Evolutionary conservation across 2,888 invertebrate species (phyloP).

Genomic region (Drosophila ezoana): DNA sequence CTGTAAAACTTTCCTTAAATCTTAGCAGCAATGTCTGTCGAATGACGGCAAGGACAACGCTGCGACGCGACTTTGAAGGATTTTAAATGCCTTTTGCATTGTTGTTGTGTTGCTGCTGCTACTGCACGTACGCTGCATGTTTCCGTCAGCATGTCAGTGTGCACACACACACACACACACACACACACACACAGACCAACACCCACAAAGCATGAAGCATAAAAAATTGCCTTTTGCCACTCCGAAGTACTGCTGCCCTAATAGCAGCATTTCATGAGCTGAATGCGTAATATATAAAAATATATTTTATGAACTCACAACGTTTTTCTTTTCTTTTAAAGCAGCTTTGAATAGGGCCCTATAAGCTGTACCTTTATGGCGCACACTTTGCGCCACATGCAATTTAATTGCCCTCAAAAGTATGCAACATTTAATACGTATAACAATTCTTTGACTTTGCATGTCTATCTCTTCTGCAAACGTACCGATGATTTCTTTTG

Average conservation of each 20-base stretch:
- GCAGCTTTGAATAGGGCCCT: neutral
- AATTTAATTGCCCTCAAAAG: conserved; percentile 22
- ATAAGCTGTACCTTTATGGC: conserved; percentile 8
- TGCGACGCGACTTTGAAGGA: conserved; percentile 68
- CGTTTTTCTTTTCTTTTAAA: neutral
- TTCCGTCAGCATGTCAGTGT: conserved; percentile 76
- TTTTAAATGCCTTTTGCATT: conserved; percentile 60
- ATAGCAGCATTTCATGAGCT: conserved; percentile 27
- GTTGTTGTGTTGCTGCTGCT: conserved; percentile 33
- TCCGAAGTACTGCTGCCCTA: conserved; percentile 29
- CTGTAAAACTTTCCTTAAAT: conserved; percentile 78
- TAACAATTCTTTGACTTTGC: neutral
- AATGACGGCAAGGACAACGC: conserved; percentile 57
- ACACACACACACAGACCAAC: conserved; percentile 1
- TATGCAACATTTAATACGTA: conserved; percentile 15
- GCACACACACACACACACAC: conserved; percentile 18
- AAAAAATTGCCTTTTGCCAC: conserved; percentile 40
- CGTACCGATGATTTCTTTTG: too few species aligned
- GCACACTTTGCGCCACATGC: neutral
- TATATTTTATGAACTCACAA: conserved; percentile 22
- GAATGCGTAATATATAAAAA: conserved; percentile 22
- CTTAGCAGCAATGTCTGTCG: conserved; percentile 67
- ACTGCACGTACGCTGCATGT: conserved; percentile 69
- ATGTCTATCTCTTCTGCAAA: too few species aligned
- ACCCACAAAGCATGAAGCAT: conserved; percentile 7